Conservation (phyloP, 2,113 vertebrate genomes). For the Gracilinanus agilis region DNA sequence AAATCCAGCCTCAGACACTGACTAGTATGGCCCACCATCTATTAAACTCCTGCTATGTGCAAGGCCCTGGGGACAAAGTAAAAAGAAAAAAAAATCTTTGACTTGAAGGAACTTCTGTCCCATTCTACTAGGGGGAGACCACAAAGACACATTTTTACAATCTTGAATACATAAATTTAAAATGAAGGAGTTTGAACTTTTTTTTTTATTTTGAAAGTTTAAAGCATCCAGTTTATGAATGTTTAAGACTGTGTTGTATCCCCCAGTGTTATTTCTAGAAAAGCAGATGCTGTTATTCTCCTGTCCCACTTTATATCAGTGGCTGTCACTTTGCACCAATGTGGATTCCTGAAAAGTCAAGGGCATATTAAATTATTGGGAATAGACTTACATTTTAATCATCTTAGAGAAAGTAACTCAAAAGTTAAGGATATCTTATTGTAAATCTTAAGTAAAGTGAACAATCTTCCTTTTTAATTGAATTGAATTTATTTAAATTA, state of each 20-base stretch:
- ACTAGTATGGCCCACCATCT: not conserved
- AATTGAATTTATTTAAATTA: not conserved
- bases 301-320: not conserved
- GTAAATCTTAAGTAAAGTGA: not conserved
- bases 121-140: not conserved
- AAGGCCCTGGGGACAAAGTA: not conserved
- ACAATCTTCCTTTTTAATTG: not conserved
- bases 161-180: not conserved
- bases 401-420: not conserved
- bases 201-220: not conserved
- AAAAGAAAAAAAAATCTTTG: not conserved
- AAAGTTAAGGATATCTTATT: not conserved
- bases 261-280: not conserved
- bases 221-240: not conserved
- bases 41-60: not conserved
- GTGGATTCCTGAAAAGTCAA: not conserved
- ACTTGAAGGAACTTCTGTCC: not conserved
- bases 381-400: not conserved
- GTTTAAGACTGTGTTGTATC: not conserved
- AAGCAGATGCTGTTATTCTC: not conserved
- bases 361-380: not conserved
- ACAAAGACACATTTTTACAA: not conserved
- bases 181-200: not conserved
- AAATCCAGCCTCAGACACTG: too few relatives aligned
- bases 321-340: fast-evolving